Evolutionary conservation across 2,113 vertebrate genomes (phyloP).

Genomic region (Girardinichthys multiradiatus): DNA sequence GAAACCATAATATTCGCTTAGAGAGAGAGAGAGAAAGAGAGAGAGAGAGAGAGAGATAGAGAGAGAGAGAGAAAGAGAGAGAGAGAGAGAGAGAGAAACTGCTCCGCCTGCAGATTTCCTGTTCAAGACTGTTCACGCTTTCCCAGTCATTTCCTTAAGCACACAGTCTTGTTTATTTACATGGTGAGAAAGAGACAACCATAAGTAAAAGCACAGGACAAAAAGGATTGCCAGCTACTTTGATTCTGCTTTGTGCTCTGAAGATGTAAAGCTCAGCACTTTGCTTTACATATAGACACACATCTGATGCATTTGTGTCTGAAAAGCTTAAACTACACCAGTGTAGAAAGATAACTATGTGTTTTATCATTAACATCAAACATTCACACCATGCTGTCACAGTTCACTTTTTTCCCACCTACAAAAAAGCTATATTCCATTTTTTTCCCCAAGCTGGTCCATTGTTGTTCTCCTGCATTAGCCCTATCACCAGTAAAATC

Average conservation of each 20-base stretch:
- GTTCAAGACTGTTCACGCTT: conserved; percentile 29
- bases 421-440: conserved; percentile 45
- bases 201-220: not conserved
- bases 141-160: conserved; percentile 36
- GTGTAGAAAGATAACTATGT: conserved; percentile 48
- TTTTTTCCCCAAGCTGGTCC: conserved; percentile 27
- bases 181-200: conserved; percentile 13
- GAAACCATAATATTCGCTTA: conserved; percentile 58
- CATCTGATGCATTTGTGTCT: conserved; percentile 30
- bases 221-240: conserved; percentile 12
- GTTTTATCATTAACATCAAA: conserved; percentile 50
- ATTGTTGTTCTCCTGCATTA: conserved; percentile 13
- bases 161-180: conserved; percentile 20
- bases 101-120: conserved; percentile 60
- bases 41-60: conserved; percentile 9
- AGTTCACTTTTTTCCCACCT: conserved; percentile 6
- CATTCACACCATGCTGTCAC: conserved; percentile 36
- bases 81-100: conserved; percentile 20
- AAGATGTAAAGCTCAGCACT: conserved; percentile 18
- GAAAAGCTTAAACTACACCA: conserved; percentile 47
- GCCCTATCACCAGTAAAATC: conserved; percentile 42
- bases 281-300: conserved; percentile 8
- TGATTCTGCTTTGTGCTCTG: conserved; percentile 12
- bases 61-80: not conserved
- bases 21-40: not conserved